Evolutionary conservation across 2,113 vertebrate species (phyloP), one percentile per base, ranked within the genome.

Genomic region (Osmerus mordax): DNA sequence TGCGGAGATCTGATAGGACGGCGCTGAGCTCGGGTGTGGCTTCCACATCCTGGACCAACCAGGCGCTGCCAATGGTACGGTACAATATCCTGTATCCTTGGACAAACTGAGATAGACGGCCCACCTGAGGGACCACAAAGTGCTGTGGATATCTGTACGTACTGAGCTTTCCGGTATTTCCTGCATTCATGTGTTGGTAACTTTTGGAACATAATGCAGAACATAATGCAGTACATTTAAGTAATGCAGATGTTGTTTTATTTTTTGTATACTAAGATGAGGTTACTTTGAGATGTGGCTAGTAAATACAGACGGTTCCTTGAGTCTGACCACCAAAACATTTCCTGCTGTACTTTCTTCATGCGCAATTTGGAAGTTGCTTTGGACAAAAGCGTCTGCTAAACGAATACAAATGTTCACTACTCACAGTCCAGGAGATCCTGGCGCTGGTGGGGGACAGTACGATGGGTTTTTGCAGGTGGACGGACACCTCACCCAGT

Each of bases 351-450:
- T 47, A 47, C 41, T 47, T 47, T 47, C 41, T 47, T 8, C 25
- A 2, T 28, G 25, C 25, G 25, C 41, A 47, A 47, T 47, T 47
- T 47, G 41, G 36, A 41, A 41, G 41, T 9, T 47, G 41, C 41
- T 47, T 47, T 47, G 9, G 41, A 47, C 41, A 47, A 47, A 47
- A 47, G 41, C 9, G 41, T 47, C 2, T 5, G 41, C 41, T 12
- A 12, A 47, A 47, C 41, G 1, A 9, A 47, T 47, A 11, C 7
- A 47, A 60, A 12, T 12, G 15, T 12, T n/a, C 16, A 8, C 29
- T 68, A 81, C 94, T 96, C 91, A 99, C 97, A 65, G 91, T 95
- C 97, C 97, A 99, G 0, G 95, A 94, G 82, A 99, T 93, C 85
- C 93, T 95, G 82, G 97, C 90, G 0, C 94, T 96, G 0, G 93